phyloP scores from a whole-genome alignment of 1,140 invertebrate species.

The Nomia melanderi region DNA sequence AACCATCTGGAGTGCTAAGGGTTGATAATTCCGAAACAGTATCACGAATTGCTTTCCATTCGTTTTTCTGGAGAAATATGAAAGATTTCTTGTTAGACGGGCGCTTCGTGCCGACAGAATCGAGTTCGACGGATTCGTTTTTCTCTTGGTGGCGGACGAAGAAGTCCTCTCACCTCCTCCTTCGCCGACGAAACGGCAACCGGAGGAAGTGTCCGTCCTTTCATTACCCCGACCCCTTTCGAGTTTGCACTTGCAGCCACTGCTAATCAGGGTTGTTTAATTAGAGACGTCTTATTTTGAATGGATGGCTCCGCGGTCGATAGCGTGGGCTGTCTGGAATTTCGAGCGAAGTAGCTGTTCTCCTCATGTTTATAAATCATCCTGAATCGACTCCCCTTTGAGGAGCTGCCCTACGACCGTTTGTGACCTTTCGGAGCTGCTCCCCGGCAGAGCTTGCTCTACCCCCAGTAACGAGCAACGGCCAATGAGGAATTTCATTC shows the following conservation, averaged over 20 bases:
- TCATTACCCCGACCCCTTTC: neutral
- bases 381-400: no score
- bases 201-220: neutral
- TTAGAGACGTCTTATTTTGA: neutral
- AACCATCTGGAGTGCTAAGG: no score
- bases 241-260: neutral
- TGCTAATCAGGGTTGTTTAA: conserved; percentile 9
- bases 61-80: neutral
- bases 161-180: neutral
- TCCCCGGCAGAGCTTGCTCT: no score
- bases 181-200: neutral
- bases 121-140: neutral
- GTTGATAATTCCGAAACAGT: no score
- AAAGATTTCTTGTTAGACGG: neutral
- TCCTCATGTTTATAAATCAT: neutral
- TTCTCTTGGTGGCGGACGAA: neutral
- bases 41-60: neutral
- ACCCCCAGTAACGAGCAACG: no score
- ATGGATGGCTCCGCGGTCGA: no score
- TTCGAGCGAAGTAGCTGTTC: neutral
- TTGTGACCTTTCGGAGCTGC: no score
- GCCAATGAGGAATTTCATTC: no score
- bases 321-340: neutral
- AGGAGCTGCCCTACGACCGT: no score
- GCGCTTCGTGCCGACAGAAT: neutral